phyloP scores from a whole-genome alignment of 2,113 vertebrate species.

The Bubo blakistoni region DNA sequence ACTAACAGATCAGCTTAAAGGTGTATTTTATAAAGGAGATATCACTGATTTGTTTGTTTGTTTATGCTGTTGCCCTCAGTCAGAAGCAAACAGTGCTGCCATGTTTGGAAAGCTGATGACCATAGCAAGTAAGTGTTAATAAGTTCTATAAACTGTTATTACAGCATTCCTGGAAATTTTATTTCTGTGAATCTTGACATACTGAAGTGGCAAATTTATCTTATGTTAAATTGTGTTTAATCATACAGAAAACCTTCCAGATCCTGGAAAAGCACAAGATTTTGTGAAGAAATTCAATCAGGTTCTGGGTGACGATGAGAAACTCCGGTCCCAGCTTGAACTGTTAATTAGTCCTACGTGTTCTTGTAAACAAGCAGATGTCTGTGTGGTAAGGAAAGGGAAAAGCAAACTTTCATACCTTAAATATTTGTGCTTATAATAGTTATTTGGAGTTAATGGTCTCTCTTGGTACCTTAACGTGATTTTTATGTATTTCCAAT shows the following conservation, averaged over 20 bases:
- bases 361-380: constrained; percentile 97
- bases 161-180: neutral
- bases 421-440: neutral
- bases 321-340: constrained; percentile 89
- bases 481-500: neutral
- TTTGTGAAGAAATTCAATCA: constrained; percentile 99
- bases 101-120: constrained; percentile 98
- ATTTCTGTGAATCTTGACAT: neutral
- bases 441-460: neutral
- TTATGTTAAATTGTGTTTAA: constrained; percentile 31
- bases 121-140: constrained; percentile 89
- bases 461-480: neutral
- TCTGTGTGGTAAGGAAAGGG: constrained; percentile 91
- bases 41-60: neutral
- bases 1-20: neutral
- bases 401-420: neutral
- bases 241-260: constrained; percentile 90
- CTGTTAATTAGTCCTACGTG: constrained; percentile 94
- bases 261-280: constrained; percentile 98
- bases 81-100: constrained; percentile 91
- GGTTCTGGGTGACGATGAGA: constrained; percentile 96
- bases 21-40: neutral
- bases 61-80: constrained; percentile 76
- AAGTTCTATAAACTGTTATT: neutral
- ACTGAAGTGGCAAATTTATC: neutral